phyloP scores from a whole-genome alignment of 2,888 invertebrate genomes.

The Neria commutata region DNA sequence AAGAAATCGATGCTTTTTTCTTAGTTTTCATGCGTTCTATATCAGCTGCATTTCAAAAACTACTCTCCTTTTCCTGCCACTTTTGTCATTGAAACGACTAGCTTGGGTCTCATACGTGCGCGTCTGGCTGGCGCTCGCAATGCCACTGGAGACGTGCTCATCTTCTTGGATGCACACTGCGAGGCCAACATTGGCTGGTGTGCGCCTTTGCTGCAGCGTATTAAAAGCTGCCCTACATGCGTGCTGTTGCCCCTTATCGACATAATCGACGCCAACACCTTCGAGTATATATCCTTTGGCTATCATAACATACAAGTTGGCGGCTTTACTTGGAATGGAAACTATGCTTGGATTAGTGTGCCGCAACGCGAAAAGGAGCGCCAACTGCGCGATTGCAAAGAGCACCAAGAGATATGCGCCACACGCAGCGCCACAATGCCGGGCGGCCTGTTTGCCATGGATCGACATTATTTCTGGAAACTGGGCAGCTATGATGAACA shows the following conservation, averaged over 20 bases:
- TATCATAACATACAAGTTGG: neutral
- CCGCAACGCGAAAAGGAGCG: conserved; percentile 29
- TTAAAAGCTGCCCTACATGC: neutral
- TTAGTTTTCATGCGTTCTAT: no score
- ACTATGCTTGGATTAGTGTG: no score
- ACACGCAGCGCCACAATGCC: conserved; percentile 92
- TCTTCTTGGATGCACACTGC: conserved; percentile 7
- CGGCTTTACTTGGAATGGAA: conserved; percentile 9
- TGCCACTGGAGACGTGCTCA: conserved; percentile 5
- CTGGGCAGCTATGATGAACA: conserved; percentile 92
- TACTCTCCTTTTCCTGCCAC: neutral
- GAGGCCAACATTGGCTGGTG: conserved; percentile 9
- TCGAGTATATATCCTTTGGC: neutral
- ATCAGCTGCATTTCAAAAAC: no score
- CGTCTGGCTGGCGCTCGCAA: conserved; percentile 66
- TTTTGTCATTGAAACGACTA: no score
- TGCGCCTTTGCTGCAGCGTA: neutral
- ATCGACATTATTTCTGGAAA: conserved; percentile 93
- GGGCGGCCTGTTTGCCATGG: conserved; percentile 95
- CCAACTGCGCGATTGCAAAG: conserved; percentile 30
- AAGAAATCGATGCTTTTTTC: no score
- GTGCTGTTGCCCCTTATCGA: conserved; percentile 2
- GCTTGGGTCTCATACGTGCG: no score
- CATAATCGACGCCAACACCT: neutral
- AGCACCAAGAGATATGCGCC: conserved; percentile 54